phyloP scores from a whole-genome alignment of 1,140 invertebrate genomes.

The Thrips palmi region DNA sequence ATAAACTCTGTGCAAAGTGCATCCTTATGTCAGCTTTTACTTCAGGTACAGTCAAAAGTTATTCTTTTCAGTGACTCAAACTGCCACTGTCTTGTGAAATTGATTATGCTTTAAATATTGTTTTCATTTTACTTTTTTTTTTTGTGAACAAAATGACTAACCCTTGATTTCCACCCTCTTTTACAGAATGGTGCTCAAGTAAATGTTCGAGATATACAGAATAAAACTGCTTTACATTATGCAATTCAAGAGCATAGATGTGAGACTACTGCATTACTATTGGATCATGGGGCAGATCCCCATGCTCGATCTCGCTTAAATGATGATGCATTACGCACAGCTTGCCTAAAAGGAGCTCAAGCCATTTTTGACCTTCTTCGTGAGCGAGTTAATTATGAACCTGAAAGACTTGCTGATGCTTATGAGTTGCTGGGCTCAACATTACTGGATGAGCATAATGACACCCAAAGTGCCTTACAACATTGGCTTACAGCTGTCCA shows the following conservation, averaged over 20 bases:
- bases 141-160: no score
- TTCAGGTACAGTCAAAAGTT: no score
- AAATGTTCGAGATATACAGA: conserved; percentile 75
- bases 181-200: conserved; percentile 57
- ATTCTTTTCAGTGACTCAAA: conserved; percentile 20
- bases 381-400: conserved; percentile 36
- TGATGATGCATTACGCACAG: conserved; percentile 79
- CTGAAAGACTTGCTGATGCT: conserved; percentile 56
- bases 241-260: conserved; percentile 54
- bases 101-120: conserved; percentile 1
- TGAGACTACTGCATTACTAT: conserved; percentile 65
- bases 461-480: conserved; percentile 28
- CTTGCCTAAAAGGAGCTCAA: conserved; percentile 71
- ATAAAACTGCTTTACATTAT: conserved; percentile 85
- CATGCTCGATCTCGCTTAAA: conserved; percentile 57
- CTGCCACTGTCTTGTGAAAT: neutral
- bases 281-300: conserved; percentile 63
- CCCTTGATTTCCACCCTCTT: no score
- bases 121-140: no score
- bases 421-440: conserved; percentile 70
- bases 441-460: conserved; percentile 65
- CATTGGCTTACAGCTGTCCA: conserved; percentile 18
- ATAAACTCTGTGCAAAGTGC: conserved; percentile 85
- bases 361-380: conserved; percentile 63
- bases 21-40: conserved; percentile 59